Evolutionary conservation across 2,113 vertebrate genomes (phyloP).

Genomic region (Psilopsiagon aurifrons): DNA sequence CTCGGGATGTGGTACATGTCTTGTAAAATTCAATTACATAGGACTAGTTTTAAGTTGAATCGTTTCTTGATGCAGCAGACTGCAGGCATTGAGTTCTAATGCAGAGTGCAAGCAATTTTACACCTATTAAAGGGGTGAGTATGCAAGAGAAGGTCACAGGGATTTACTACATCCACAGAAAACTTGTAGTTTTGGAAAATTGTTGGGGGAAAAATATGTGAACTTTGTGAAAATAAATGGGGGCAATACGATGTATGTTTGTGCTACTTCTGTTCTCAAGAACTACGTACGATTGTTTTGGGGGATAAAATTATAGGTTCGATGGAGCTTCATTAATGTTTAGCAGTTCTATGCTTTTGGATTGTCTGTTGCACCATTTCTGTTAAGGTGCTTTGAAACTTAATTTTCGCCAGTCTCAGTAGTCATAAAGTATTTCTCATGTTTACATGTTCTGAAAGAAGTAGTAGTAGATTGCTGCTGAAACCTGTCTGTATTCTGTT

Average conservation of each 20-base stretch:
- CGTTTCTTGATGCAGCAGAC: not conserved
- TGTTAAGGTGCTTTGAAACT: not conserved
- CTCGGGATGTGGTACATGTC: not conserved
- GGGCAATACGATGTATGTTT: not conserved
- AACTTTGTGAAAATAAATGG: not conserved
- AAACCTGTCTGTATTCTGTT: not conserved
- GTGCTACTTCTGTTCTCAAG: not conserved
- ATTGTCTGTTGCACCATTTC: not conserved
- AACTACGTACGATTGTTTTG: not conserved
- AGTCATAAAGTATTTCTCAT: not conserved
- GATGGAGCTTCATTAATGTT: not conserved
- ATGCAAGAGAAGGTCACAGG: not conserved
- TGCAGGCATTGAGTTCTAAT: not conserved
- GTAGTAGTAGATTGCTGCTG: not conserved
- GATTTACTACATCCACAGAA: not conserved
- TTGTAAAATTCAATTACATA: not conserved
- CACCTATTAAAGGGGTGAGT: not conserved
- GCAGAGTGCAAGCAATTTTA: not conserved
- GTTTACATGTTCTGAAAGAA: not conserved
- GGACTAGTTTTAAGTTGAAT: not conserved
- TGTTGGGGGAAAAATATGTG: not conserved
- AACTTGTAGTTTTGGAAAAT: not conserved
- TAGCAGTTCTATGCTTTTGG: not conserved
- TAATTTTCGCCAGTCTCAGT: accelerated
- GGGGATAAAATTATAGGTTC: not conserved